These are phyloP conservation scores for Trachemys scripta DNA, from an alignment of 2,113 vertebrate species.

Conservation along the genomic window DNA sequence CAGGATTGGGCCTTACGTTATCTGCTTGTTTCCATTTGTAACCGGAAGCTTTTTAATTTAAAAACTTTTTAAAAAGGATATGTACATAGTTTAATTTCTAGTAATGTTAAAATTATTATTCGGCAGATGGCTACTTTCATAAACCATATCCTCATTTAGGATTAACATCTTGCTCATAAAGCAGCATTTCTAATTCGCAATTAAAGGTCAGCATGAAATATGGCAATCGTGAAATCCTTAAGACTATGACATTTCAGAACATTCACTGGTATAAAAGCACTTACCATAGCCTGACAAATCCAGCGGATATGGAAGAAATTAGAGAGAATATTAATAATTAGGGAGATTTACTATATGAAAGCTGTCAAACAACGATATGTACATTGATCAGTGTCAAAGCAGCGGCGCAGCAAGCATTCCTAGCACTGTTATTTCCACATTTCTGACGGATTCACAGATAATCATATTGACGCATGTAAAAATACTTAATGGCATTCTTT, in stretches of 20 bases:
- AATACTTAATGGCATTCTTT: neutral
- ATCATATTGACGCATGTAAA: neutral
- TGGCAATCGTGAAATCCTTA: neutral
- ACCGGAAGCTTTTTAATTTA: neutral
- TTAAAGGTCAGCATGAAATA: neutral
- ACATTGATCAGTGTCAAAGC: neutral
- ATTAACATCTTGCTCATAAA: neutral
- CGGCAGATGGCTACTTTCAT: neutral
- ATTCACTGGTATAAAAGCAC: constrained; percentile 55
- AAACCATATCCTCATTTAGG: neutral
- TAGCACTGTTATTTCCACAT: neutral
- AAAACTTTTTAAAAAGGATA: neutral
- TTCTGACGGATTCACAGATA: neutral
- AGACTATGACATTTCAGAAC: neutral
- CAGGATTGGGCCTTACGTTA: neutral
- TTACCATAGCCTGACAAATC: constrained; percentile 85
- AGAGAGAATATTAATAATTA: constrained; percentile 53
- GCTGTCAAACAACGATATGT: neutral
- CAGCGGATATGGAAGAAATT: constrained; percentile 69
- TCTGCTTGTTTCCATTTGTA: neutral
- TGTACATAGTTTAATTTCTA: neutral
- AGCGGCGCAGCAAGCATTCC: neutral
- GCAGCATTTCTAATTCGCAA: neutral
- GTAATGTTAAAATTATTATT: neutral
- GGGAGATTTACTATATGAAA: neutral